Base-by-base conservation (phyloP, 2,888 invertebrate species). In the Aproaerema taeniolella region DNA sequence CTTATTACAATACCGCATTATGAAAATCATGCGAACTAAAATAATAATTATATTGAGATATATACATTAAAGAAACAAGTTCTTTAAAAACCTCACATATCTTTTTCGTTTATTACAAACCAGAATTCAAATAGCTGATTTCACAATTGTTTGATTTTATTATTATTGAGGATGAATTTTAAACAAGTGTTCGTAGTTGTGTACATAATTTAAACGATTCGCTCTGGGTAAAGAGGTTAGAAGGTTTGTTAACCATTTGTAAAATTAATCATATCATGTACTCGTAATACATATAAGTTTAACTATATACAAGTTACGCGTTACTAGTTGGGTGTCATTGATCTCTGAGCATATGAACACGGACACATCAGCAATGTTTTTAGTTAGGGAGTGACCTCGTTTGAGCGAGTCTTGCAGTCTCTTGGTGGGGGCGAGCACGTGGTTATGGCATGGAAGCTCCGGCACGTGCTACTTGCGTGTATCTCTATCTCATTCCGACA, bases 401-500 rank as follows among this genome's bases (percentile, higher is more conserved):
- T 26, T n/a, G 26, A 5, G 26, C 26, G n/a, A 26, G 13, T 10
- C 12, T 11, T 1, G 31, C n/a, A 16, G 12, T 33, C 9, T 20
- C 24, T n/a, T 29, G 14, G 16, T 11, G 11, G 28, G 29, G 11
- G 14, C n/a, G 9, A 24, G 20, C 64, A 74, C 73, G 71, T 64
- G 66, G 52, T 59, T 52, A 42, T 56, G 52, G 67, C 65, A 61
- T 70, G 68, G 47, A 45, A 46, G 50, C 39, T 28, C 41, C 36
- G 43, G 52, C 74, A 73, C 71, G 75, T 69, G 67, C 53, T 51
- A 41, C 41, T 46, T 50, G 60, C 71, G 68, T 78, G 75, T 54
- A 51, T 10, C 4, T 3, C 36, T 52, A 51, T 65, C 62, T 50
- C 58, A 25, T 46, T 61, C 60, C 46, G 47, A 54, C 63, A 45